Evolutionary conservation across 2,888 invertebrate genomes (phyloP), one percentile per base, ranked within the genome.

Genomic region (Psococerastis gibbosa): DNA sequence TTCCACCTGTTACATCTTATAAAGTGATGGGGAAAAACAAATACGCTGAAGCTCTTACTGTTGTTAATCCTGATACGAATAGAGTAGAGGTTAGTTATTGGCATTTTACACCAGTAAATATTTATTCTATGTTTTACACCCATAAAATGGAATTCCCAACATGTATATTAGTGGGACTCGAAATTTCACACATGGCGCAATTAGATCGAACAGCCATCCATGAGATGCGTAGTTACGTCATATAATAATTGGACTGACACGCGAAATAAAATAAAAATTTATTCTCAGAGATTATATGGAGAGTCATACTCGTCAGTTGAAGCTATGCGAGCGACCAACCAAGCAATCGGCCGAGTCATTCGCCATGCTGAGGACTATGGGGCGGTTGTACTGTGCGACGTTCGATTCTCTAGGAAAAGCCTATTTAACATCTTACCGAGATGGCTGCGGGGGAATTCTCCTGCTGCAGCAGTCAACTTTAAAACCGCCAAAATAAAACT

Each of bases 1-100:
- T 80, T 66, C 94, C 98, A 6, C 94, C 97, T 0, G 62, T 83
- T 15, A 83, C 79, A 61, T 95, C 98, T 64, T 85, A 94, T 1
- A 74, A 84, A 60, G 78, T 99, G 22, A 20, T 18, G 20, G 38
- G 38, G 5, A 38, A 38, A 18, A 3, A 38, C 6, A 5, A 38
- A 18, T 38, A 38, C 11, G 38, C 38, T 16, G 38, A 38, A 38
- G 5, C 20, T n/a, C 22, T 38, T 13, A 18, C 20, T 13, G 13
- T 20, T 38, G 4, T 6, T 3, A 18, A 38, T 11, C 18, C 38
- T 22, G 20, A 18, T 6, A 38, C 6, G 3, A 38, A 38, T 4
- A 38, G 18, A 11, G 20, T 5, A 4, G 38, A 38, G 20, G 38
- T 38, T 18, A 38, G 18, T 3, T 38, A 18, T 27, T 27, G 6